Evolutionary conservation across 1,140 invertebrate genomes (phyloP), one percentile per base, ranked within the genome.

Genomic region (Platyura marginata): DNA sequence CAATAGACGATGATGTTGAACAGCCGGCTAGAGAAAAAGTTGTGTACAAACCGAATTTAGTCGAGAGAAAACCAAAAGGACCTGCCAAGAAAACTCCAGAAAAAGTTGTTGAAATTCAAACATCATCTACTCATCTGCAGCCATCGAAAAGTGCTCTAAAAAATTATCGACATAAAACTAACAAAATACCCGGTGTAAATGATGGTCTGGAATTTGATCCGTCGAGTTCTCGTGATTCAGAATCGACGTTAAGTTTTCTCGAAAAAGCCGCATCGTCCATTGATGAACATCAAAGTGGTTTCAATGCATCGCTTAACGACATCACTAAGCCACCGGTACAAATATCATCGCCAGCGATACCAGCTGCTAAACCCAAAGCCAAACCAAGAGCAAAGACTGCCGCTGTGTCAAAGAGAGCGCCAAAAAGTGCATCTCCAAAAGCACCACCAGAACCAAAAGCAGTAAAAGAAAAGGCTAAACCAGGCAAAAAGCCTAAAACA

Each of bases 1-100:
- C 18, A 9, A 15, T 16, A 15, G 19, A 34, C 10, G 36, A 41
- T 11, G 11, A 20, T 16, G 16, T 13, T 15, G 16, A 39, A 3
- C 9, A 19, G 3, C n/a, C 36, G 13, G 19, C 22, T 3, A 20
- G 38, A 18, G 44, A 45, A 19, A 41, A 40, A 41, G n/a, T 19
- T 11, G 32, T 41, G 5, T 45, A 41, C 32, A 45, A 45, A 37
- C 38, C 38, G 11, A 40, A 40, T 16, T 22, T 44, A 19, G 18
- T 40, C 13, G 37, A 41, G 15, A 15, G 38, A 41, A 45, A 41
- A 25, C 13, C 21, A 3, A 41, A 41, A 22, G 20, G 15, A 19
- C n/a, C 19, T 9, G 9, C 25, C 1, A 21, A 21, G 22, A 22
- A 41, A 16, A 16, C 25, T 21, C 3, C n/a, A 15, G 6, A 38